Percentiles rank a stretch among this genome's conserved stretches.
These are phyloP conservation scores for Motacilla tschutschensis DNA, from an alignment of 2,113 vertebrate genomes.

Conservation along the genomic window DNA sequence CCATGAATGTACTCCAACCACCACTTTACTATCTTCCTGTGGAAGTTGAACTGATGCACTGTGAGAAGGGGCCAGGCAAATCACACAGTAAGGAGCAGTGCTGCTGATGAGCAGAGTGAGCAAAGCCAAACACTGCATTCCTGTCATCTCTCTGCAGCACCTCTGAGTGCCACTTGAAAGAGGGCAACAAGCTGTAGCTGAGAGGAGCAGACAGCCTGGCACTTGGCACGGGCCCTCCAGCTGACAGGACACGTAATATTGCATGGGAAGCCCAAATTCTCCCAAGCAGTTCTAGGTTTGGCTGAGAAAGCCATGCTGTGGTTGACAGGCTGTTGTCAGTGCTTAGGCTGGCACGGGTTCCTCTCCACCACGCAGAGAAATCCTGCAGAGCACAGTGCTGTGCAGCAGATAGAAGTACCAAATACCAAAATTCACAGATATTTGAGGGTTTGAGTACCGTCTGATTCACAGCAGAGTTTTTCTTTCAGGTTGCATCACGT, in stretches of 20 bases:
- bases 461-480: background rate
- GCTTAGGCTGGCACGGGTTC: background rate
- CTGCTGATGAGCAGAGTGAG: background rate
- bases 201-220: background rate
- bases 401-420: background rate
- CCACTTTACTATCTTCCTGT: background rate
- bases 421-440: background rate
- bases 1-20: background rate
- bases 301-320: background rate
- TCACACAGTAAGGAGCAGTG: background rate
- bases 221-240: background rate
- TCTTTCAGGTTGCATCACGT: rapidly evolving
- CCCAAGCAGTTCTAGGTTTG: background rate
- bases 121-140: background rate
- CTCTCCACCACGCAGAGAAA: rapidly evolving
- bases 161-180: background rate
- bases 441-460: background rate
- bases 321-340: background rate
- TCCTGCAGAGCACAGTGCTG: background rate
- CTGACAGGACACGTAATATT: background rate
- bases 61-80: background rate
- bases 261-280: background rate
- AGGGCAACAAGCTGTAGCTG: background rate
- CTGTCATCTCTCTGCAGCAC: background rate
- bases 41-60: background rate